Percentiles rank a stretch among this genome's conserved stretches.
Conservation (phyloP, 2,113 vertebrate genomes). For the Balaeniceps rex region DNA sequence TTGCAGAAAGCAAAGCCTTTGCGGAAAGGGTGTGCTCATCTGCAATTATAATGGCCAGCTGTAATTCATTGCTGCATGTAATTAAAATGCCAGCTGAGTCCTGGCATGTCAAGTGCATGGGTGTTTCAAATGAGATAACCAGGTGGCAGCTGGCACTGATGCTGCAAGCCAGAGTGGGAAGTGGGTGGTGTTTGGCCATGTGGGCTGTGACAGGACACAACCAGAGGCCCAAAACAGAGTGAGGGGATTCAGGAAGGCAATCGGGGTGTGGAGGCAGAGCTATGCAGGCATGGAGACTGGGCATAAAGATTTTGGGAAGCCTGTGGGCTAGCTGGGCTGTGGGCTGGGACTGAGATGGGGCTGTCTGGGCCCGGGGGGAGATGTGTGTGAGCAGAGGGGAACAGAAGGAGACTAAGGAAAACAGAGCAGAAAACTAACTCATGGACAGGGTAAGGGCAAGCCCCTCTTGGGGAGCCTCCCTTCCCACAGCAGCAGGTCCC, state of each 20-base stretch:
- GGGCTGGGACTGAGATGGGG: not conserved
- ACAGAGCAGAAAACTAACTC: not conserved
- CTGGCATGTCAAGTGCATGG: not conserved
- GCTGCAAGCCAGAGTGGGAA: not conserved
- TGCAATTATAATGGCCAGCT: not conserved
- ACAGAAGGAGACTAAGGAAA: not conserved
- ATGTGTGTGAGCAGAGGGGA: not conserved
- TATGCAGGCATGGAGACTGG: not conserved
- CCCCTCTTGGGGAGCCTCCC: not conserved
- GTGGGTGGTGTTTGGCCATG: not conserved
- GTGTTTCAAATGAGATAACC: not conserved
- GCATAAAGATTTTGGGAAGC: not conserved
- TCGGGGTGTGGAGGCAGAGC: not conserved
- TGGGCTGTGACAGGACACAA: not conserved
- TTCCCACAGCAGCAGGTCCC: not conserved
- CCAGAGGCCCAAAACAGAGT: not conserved
- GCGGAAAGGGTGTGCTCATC: not conserved
- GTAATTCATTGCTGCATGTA: not conserved
- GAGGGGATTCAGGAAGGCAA: not conserved
- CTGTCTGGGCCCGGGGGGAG: not conserved
- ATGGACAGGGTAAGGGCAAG: not conserved
- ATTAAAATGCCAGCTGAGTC: not conserved
- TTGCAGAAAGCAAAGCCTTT: not conserved
- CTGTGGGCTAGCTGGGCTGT: not conserved
- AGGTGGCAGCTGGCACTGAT: not conserved